Evolutionary conservation across 2,797 vertebrate species (phyloP).

Genomic region (Anas capensis): DNA sequence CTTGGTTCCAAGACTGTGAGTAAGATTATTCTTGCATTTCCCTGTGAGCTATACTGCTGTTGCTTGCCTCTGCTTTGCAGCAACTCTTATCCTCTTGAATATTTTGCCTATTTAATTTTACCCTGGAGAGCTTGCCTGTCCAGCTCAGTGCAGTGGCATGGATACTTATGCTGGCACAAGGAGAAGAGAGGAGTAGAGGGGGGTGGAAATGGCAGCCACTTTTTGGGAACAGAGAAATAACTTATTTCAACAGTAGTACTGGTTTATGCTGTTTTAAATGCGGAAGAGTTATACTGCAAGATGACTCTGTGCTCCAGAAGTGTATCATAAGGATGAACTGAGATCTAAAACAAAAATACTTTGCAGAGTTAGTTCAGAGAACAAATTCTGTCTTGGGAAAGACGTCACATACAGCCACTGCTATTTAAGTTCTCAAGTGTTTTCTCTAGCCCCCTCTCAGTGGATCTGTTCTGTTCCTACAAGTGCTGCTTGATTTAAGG

Average conservation of each 20-base stretch:
- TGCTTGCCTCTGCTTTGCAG: neutral
- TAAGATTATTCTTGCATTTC: neutral
- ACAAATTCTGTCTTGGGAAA: neutral
- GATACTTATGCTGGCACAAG: neutral
- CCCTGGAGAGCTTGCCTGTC: neutral
- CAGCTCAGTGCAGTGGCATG: neutral
- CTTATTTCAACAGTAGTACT: neutral
- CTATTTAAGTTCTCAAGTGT: neutral
- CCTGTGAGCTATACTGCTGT: neutral
- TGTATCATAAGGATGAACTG: neutral
- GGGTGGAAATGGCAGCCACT: neutral
- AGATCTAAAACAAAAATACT: neutral
- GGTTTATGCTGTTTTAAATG: neutral
- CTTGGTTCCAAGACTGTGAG: neutral
- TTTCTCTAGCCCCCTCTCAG: neutral
- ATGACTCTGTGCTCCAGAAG: neutral
- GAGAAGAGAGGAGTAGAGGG: neutral
- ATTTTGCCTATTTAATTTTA: neutral
- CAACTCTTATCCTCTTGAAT: neutral
- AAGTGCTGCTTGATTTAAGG: constrained; percentile 38
- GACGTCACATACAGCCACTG: neutral
- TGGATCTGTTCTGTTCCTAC: neutral
- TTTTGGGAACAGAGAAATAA: neutral
- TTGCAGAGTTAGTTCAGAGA: neutral
- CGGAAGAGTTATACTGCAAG: neutral